Conservation (phyloP, 2,113 vertebrate genomes). For the Tonatia bakeri region DNA sequence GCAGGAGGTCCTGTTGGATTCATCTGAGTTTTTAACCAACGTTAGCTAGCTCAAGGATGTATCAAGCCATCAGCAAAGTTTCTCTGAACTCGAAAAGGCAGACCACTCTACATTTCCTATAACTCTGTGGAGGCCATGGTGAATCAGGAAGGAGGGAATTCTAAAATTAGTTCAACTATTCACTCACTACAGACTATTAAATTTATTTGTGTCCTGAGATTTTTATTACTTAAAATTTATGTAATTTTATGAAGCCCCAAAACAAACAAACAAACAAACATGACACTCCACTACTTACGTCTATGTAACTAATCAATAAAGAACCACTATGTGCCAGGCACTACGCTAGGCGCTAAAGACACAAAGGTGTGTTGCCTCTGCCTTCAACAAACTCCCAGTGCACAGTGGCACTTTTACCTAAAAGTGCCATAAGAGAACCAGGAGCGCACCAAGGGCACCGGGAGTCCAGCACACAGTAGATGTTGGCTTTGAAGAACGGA, state of each 20-base stretch:
- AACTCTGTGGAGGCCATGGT: not conserved
- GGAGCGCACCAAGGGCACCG: not conserved
- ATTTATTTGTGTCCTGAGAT: not conserved
- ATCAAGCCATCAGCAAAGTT: not conserved
- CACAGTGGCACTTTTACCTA: not conserved
- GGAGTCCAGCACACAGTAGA: not conserved
- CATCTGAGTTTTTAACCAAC: not conserved
- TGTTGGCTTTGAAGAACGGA: not conserved
- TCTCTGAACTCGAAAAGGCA: not conserved
- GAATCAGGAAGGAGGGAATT: not conserved
- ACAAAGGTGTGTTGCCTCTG: not conserved
- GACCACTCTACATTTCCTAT: not conserved
- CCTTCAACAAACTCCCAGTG: not conserved
- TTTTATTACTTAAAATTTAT: constrained; percentile 5
- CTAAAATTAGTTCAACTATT: not conserved
- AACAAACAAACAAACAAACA: not conserved
- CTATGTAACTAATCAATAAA: not conserved
- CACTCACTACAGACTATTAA: not conserved
- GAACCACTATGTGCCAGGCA: not conserved
- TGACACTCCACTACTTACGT: not conserved
- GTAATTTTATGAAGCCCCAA: not conserved
- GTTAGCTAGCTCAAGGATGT: not conserved
- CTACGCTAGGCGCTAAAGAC: not conserved
- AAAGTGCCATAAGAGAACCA: not conserved
- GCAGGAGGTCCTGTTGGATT: not conserved